phyloP scores from a whole-genome alignment of 2,797 vertebrate genomes.

The Acestrorhynchus altus region DNA sequence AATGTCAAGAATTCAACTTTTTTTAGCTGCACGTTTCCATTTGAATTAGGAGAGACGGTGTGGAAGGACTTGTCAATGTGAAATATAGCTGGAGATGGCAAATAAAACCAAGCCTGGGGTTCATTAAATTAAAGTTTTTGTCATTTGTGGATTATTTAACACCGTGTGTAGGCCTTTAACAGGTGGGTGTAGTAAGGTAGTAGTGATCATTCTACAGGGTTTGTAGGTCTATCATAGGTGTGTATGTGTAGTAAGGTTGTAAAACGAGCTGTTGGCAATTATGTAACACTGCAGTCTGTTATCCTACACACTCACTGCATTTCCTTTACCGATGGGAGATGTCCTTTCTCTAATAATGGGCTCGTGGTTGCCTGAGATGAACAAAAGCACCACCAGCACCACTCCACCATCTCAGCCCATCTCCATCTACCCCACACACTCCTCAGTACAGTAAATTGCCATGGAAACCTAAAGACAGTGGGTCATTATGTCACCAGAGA shows the following conservation, averaged over 20 bases:
- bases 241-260: conserved; percentile 8
- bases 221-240: background rate
- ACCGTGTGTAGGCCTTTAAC: background rate
- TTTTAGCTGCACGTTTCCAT: background rate
- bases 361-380: conserved; percentile 14
- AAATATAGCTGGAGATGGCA: no score
- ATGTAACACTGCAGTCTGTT: conserved; percentile 48
- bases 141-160: conserved; percentile 6
- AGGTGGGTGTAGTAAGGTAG: background rate
- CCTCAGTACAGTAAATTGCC: conserved; percentile 68
- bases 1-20: conserved; percentile 45
- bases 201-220: background rate
- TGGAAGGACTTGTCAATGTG: no score
- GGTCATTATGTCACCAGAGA: conserved; percentile 76
- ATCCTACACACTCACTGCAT: background rate
- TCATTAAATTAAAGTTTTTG: no score
- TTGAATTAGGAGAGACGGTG: background rate
- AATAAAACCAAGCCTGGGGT: no score
- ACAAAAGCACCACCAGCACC: conserved; percentile 38
- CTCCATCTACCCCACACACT: conserved; percentile 54
- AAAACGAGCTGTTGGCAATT: conserved; percentile 36
- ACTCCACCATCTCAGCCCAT: conserved; percentile 34
- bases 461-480: conserved; percentile 73
- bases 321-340: background rate
- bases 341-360: background rate